Percentiles rank a stretch among this genome's conserved stretches.
Conservation (phyloP, 2,888 invertebrate genomes). For the Bibio marci region DNA sequence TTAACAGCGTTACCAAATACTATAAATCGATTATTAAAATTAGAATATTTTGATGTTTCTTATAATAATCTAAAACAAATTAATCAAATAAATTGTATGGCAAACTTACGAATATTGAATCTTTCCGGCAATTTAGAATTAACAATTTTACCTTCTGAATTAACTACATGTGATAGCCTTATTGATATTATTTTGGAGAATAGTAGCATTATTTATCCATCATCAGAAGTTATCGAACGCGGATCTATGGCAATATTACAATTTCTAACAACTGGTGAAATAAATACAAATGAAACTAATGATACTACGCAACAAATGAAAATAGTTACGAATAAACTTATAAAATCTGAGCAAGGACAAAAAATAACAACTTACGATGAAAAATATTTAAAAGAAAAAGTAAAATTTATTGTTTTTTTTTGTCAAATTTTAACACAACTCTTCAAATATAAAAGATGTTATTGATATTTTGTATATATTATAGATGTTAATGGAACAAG, state of each 20-base stretch:
- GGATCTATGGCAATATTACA: conserved; percentile 48
- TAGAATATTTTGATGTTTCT: conserved; percentile 52
- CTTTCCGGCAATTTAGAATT: conserved; percentile 41
- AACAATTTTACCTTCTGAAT: conserved; percentile 40
- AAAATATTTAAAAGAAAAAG: conserved; percentile 5
- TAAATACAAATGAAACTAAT: not conserved
- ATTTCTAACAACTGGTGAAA: conserved; percentile 38
- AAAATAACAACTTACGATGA: not conserved
- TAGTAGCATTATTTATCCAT: conserved; percentile 46
- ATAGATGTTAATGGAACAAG: conserved; percentile 6
- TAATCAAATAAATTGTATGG: conserved; percentile 25
- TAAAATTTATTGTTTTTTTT: conserved; percentile 1
- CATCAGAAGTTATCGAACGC: conserved; percentile 36
- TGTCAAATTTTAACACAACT: no score
- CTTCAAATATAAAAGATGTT: no score
- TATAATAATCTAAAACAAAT: conserved; percentile 44
- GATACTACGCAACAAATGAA: no score
- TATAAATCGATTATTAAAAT: conserved; percentile 41
- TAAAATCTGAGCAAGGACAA: not conserved
- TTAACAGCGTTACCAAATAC: conserved; percentile 50
- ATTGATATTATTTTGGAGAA: conserved; percentile 42
- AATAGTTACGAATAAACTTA: not conserved
- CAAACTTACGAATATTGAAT: conserved; percentile 40
- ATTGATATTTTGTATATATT: no score
- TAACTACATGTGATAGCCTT: conserved; percentile 47